phyloP scores from a whole-genome alignment of 2,113 vertebrate genomes.

The Smithornis capensis region DNA sequence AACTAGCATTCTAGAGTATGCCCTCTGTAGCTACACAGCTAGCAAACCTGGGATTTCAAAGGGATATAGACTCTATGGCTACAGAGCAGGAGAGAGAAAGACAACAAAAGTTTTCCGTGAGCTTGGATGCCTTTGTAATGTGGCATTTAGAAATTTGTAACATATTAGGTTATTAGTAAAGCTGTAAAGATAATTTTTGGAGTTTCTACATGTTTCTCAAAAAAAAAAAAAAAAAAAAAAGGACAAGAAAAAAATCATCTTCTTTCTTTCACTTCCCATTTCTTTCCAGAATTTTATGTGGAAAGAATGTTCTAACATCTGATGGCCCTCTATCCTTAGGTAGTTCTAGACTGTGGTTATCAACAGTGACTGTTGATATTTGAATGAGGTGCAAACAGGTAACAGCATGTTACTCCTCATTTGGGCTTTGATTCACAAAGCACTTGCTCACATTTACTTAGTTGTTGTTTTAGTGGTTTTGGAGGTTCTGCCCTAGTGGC shows the following conservation, averaged over 20 bases:
- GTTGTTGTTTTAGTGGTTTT: not conserved
- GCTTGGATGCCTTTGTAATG: not conserved
- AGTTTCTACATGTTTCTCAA: not conserved
- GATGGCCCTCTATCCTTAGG: not conserved
- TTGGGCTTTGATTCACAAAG: not conserved
- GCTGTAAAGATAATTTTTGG: not conserved
- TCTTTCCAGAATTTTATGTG: not conserved
- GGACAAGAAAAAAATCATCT: no score
- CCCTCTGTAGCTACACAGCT: not conserved
- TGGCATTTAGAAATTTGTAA: not conserved
- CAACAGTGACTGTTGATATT: not conserved
- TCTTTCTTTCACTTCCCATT: not conserved
- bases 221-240: not conserved
- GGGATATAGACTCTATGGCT: not conserved
- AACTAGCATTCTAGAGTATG: not conserved
- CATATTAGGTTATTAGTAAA: not conserved
- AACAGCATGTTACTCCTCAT: not conserved
- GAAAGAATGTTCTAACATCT: not conserved
- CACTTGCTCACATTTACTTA: not conserved
- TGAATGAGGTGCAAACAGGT: not conserved
- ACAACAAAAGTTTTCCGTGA: not conserved
- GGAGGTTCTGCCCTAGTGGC: not conserved
- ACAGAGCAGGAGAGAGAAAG: not conserved
- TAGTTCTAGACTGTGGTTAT: not conserved
- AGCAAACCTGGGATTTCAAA: not conserved